phyloP scores from a whole-genome alignment of 2,888 invertebrate genomes.

The Catocala fraxini region DNA sequence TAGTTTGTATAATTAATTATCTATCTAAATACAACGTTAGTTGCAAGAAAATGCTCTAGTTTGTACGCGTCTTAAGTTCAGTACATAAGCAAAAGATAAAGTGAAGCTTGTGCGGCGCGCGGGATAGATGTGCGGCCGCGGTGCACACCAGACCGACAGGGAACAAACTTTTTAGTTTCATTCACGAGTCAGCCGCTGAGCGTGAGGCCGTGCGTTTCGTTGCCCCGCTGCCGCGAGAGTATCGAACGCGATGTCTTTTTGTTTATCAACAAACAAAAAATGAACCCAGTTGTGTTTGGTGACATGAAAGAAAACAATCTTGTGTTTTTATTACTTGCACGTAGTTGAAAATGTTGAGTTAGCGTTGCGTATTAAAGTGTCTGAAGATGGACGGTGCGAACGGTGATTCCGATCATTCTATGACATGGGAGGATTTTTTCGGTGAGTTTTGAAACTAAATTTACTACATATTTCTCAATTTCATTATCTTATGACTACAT shows the following conservation, averaged over 20 bases:
- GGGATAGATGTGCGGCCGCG: slow-evolving; percentile 13
- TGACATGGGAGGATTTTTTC: slow-evolving; percentile 92
- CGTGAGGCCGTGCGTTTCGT: slow-evolving; percentile 59
- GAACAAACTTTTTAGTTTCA: slow-evolving; percentile 51
- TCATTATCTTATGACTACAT: no score
- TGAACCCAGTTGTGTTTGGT: slow-evolving; percentile 61
- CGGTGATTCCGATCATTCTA: slow-evolving; percentile 90
- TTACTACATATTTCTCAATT: background rate
- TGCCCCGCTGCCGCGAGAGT: slow-evolving; percentile 49
- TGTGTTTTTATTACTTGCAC: slow-evolving; percentile 53
- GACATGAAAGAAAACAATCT: slow-evolving; percentile 53
- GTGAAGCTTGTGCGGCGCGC: slow-evolving; percentile 15
- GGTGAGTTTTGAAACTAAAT: slow-evolving; percentile 78
- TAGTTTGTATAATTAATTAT: no score
- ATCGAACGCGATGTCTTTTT: slow-evolving; percentile 71
- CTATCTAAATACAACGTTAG: no score
- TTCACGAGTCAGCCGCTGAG: slow-evolving; percentile 65
- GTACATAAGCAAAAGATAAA: slow-evolving; percentile 32
- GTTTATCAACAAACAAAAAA: slow-evolving; percentile 78
- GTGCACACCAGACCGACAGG: slow-evolving; percentile 16
- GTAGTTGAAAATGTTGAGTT: slow-evolving; percentile 60
- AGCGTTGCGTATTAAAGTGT: slow-evolving; percentile 60
- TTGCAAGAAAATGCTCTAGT: background rate
- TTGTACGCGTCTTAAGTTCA: slow-evolving; percentile 11
- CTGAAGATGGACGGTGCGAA: slow-evolving; percentile 85